Percentiles rank a stretch among this genome's conserved stretches.
Conservation (phyloP, 2,888 invertebrate genomes). For the Caenorhabditis sp. region DNA sequence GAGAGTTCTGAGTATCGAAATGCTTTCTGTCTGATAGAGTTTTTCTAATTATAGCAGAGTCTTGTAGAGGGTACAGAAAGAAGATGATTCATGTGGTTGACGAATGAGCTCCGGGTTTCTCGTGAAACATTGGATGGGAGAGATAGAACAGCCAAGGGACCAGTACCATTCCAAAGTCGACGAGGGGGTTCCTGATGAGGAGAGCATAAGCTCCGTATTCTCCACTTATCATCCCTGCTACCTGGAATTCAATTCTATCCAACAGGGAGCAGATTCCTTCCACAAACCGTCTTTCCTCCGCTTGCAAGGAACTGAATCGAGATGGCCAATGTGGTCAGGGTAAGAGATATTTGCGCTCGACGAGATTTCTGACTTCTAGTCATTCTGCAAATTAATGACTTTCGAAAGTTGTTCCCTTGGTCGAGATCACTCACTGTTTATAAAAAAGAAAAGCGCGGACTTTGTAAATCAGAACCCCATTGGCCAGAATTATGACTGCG, state of each 20-base stretch:
- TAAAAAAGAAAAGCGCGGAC: conserved; percentile 27
- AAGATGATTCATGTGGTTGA: conserved; percentile 17
- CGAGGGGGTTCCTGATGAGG: conserved; percentile 14
- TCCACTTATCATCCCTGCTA: background rate
- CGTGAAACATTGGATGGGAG: conserved; percentile 47
- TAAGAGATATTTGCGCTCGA: conserved; percentile 29
- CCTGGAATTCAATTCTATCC: too few species aligned
- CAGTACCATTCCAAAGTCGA: conserved; percentile 26
- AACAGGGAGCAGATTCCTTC: too few species aligned
- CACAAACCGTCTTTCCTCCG: conserved; percentile 28
- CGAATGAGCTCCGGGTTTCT: conserved; percentile 6
- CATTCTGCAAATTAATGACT: background rate
- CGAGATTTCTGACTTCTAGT: conserved; percentile 2
- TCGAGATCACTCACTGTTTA: conserved; percentile 10
- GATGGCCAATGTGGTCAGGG: conserved; percentile 34
- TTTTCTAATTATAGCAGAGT: too few species aligned
- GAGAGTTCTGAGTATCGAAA: too few species aligned
- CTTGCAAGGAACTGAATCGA: conserved; percentile 22
- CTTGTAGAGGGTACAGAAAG: too few species aligned
- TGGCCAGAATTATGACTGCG: conserved; percentile 6
- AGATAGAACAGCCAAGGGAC: conserved; percentile 41
- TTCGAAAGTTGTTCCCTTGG: too few species aligned
- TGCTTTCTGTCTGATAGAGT: too few species aligned
- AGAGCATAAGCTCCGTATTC: conserved; percentile 5
- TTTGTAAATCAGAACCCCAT: conserved; percentile 29